Evolutionary conservation across 2,888 invertebrate species (phyloP), one percentile per base, ranked within the genome.

Genomic region (Archips xylosteana): DNA sequence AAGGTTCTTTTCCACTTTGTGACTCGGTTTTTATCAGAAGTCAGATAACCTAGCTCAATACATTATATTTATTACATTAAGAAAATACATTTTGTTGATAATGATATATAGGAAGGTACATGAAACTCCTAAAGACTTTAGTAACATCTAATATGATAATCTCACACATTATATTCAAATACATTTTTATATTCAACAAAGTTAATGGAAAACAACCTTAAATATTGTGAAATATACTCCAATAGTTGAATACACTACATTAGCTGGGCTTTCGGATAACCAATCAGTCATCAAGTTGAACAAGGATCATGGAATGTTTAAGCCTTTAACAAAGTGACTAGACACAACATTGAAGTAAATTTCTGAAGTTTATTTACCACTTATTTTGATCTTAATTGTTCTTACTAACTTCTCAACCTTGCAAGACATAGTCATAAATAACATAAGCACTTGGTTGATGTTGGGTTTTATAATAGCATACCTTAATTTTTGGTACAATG

Each of bases 221-320:
- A 69, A 51, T 61, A 70, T 64, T 69, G 39, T 65, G 65, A 65
- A 65, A 73, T 69, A 74, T 70, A 65, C 65, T 74, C 49, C 65
- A 74, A 82, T 81, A 84, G 81, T 79, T 84, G 85, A 83, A 79
- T 84, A 85, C 83, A 83, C 82, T 81, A 81, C 79, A 71, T 81
- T 9, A 57, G 42, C 62, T 36, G 51, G 74, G 81, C 82, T 77
- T 74, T 80, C 78, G 78, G 81, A 75, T 81, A 82, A 91, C 88
- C 88, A 89, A 91, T 90, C 84, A 84, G 86, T 87, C 88, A 81
- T 89, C 83, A 87, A 87, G 85, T 87, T 89, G 88, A 87, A 86
- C 82, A 86, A 87, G 89, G 89, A 87, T 90, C 86, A 89, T 94
- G 93, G 93, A 94, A 94, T 94, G 93, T 94, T 92, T 89, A 90